Conservation (phyloP, 1,140 invertebrate species). For the Drosophila pruinosa region DNA sequence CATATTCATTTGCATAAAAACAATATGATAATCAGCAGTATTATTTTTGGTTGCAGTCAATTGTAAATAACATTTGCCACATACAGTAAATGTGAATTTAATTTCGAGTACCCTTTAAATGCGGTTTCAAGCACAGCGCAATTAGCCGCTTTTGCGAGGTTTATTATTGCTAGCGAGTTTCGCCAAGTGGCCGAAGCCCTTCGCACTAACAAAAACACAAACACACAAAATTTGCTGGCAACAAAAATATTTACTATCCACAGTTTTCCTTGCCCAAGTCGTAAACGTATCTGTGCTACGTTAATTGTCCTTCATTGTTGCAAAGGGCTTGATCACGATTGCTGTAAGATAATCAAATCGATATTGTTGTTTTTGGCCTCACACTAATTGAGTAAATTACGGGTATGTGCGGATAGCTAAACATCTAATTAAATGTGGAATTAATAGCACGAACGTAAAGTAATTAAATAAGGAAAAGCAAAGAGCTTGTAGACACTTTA, state of each 20-base stretch:
- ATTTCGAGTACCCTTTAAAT: background rate
- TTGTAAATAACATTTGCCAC: background rate
- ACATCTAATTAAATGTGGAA: conserved; percentile 66
- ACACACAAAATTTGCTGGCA: background rate
- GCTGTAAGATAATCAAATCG: conserved; percentile 25
- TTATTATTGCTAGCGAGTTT: background rate
- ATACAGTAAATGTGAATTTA: background rate
- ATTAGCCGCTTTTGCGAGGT: background rate
- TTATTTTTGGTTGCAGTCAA: background rate
- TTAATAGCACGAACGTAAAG: conserved; percentile 27
- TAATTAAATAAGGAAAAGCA: conserved; percentile 1
- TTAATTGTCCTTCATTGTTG: conserved; percentile 51
- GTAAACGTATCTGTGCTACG: background rate
- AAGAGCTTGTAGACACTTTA: background rate
- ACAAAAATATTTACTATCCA: conserved; percentile 10
- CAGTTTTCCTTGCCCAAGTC: conserved; percentile 2
- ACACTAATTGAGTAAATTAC: conserved; percentile 51
- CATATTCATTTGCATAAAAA: background rate
- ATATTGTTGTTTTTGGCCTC: conserved; percentile 20
- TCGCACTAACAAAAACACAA: background rate
- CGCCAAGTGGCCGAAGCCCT: background rate
- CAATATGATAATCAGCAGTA: background rate
- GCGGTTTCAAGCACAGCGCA: background rate
- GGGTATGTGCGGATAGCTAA: conserved; percentile 17
- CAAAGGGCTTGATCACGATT: background rate